Base-by-base conservation (phyloP, 53 echinoderm and acorn worm genomes). In the Zoroaster sp. region DNA sequence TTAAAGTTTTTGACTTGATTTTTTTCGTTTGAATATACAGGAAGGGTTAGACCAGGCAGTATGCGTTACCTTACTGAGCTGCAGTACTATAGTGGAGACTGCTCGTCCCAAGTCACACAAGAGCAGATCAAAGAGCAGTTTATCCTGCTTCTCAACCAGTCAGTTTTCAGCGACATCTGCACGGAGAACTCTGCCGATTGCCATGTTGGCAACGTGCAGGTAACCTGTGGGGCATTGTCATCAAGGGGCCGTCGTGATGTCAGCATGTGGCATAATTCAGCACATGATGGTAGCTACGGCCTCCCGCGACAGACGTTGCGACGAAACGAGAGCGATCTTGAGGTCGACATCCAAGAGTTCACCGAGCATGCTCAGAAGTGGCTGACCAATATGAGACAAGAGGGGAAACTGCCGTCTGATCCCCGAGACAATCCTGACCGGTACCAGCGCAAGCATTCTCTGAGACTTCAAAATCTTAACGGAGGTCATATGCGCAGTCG, bases 71-170 rank as follows among this genome's bases (percentile, higher is more conserved):
- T 69, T n/a, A 43, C 89, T 36, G 88, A 83, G 40, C 69, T 93
- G 13, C 91, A 93, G 23, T 95, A 95, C 73, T 95, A 72, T 91
- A 90, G 91, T 43, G 95, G 95, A 38, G 83, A 72, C 66, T 95
- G 95, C 77, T 69, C 69, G 8, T 69, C 83, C 5, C 88, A 63
- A 32, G 93, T 43, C 3, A 88, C 86, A 39, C 76, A 87, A 37
- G 33, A 76, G 1, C 78, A 75, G 33, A 95, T 95, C 33, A 89
- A 83, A 47, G 44, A 73, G 55, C 78, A 89, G 30, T 95, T 95
- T 69, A 82, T 93, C 46, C 28, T 6, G 35, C 72, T 88, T 37
- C 28, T 87, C 14, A 32, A 43, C 80, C 45, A 32, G 36, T 30
- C 45, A 15, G 30, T 28, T 15, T 89, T 86, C 86, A 76, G 72